These are phyloP conservation scores for Caretta caretta DNA, from an alignment of 2,113 vertebrate species.

Conservation along the genomic window DNA sequence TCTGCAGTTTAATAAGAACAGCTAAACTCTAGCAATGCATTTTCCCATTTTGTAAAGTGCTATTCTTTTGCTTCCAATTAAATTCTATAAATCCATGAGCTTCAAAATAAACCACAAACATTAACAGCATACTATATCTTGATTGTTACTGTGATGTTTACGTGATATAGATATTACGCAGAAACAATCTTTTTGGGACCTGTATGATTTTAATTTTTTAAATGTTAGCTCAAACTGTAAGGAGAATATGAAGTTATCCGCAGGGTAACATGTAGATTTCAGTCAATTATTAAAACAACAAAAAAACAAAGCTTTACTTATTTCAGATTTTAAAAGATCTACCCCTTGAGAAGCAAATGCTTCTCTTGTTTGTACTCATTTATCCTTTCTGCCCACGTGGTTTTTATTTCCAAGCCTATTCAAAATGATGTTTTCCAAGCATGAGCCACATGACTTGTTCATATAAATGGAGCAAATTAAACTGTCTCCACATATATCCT, in stretches of 20 bases:
- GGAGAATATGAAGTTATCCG: accelerated
- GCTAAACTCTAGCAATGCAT: neutral
- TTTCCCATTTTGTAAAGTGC: accelerated
- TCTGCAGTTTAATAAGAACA: accelerated
- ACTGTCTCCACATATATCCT: conserved; percentile 85
- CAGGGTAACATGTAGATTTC: neutral
- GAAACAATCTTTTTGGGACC: neutral
- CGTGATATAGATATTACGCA: neutral
- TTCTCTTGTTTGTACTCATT: conserved; percentile 13
- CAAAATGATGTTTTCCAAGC: conserved; percentile 80
- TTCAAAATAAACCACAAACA: neutral
- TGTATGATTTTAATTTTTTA: neutral
- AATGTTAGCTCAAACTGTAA: neutral
- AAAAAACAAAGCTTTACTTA: neutral
- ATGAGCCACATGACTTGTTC: conserved; percentile 84
- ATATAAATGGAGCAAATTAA: conserved; percentile 89
- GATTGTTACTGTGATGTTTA: neutral
- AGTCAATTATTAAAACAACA: neutral
- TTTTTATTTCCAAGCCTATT: conserved; percentile 71
- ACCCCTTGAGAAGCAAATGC: neutral
- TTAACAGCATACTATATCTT: accelerated
- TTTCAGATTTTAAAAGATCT: conserved; percentile 21
- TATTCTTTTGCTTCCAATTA: neutral
- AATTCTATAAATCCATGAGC: neutral
- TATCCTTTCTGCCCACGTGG: conserved; percentile 70